Evolutionary conservation across 2,797 vertebrate species (phyloP).

Genomic region (Falco concolor): DNA sequence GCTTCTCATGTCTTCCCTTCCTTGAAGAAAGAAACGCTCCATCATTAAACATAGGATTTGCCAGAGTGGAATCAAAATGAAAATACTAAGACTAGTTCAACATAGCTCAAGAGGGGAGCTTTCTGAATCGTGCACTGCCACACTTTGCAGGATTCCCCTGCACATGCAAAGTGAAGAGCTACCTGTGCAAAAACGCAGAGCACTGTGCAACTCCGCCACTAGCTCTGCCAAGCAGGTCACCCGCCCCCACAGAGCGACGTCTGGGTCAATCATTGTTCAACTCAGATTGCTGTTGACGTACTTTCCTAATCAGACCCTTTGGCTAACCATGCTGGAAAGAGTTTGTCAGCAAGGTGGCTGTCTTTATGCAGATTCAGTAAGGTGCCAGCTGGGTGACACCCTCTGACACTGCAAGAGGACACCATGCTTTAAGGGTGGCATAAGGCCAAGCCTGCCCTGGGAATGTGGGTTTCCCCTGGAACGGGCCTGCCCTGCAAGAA

Average conservation of each 20-base stretch:
- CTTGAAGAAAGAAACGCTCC: neutral
- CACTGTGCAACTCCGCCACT: neutral
- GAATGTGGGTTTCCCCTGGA: neutral
- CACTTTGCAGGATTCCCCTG: neutral
- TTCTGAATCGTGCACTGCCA: neutral
- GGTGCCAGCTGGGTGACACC: neutral
- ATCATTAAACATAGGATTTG: neutral
- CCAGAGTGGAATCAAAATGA: neutral
- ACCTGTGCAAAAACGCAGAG: neutral
- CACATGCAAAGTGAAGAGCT: neutral
- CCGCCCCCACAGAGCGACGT: accelerated
- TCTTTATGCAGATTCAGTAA: neutral
- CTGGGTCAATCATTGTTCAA: neutral
- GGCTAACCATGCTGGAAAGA: neutral
- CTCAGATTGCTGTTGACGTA: neutral
- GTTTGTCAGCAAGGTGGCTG: neutral
- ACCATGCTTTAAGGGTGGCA: neutral
- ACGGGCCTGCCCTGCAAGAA: neutral
- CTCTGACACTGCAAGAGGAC: neutral
- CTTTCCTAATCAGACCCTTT: neutral
- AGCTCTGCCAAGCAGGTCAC: neutral
- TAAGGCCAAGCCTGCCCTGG: neutral
- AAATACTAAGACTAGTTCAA: neutral
- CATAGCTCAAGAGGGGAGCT: neutral
- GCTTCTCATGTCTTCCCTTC: neutral